Evolutionary conservation across 2,888 invertebrate species (phyloP).

Genomic region (Amphipyra tragopoginis): DNA sequence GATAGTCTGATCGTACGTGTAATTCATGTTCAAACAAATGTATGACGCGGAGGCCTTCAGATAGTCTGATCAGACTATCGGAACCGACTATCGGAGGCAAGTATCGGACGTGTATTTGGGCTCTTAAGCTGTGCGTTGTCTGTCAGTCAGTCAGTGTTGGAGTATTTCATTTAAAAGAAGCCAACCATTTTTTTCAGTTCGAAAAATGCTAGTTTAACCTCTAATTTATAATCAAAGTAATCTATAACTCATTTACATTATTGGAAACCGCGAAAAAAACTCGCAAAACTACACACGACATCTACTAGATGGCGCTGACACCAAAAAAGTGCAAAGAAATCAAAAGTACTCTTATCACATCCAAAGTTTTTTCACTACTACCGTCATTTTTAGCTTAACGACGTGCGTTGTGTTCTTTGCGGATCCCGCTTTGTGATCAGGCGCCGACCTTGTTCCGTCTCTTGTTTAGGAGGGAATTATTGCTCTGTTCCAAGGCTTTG

Average conservation of each 20-base stretch:
- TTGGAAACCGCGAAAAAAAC: conserved; percentile 17
- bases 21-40: too few species aligned
- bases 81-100: too few species aligned
- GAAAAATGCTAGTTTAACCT: too few species aligned
- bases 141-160: too few species aligned
- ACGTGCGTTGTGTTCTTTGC: conserved; percentile 9
- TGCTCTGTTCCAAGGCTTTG: conserved; percentile 97
- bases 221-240: too few species aligned
- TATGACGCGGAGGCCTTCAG: too few species aligned
- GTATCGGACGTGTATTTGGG: too few species aligned
- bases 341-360: conserved; percentile 22
- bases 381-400: conserved; percentile 4
- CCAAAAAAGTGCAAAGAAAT: conserved; percentile 21
- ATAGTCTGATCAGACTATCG: too few species aligned
- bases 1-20: too few species aligned
- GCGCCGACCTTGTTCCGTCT: conserved; percentile 91
- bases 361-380: conserved; percentile 15
- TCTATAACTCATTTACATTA: neutral
- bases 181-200: too few species aligned
- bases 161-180: too few species aligned
- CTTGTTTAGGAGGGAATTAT: conserved; percentile 97
- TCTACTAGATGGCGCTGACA: conserved; percentile 45
- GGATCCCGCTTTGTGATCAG: conserved; percentile 60
- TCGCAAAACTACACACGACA: conserved; percentile 3
- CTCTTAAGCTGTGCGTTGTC: too few species aligned